A percentile compares a stretch with the other conserved stretches of the same genome.
phyloP scores from a whole-genome alignment of 2,888 invertebrate species.

The Thymelicus sylvestris region DNA sequence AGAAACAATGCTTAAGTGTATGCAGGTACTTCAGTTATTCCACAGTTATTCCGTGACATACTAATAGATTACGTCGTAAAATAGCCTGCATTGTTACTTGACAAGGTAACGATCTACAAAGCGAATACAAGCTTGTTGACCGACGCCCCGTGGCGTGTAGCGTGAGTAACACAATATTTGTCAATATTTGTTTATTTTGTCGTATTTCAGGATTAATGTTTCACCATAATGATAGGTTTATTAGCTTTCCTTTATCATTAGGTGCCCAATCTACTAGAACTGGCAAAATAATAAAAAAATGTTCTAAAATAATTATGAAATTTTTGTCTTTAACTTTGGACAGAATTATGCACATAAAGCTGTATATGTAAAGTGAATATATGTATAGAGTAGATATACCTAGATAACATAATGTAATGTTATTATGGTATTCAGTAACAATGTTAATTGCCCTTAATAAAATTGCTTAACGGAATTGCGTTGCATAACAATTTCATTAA shows the following conservation, averaged over 20 bases:
- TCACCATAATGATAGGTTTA: too few species aligned
- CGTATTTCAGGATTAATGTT: slow-evolving; percentile 11
- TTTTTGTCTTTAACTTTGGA: too few species aligned
- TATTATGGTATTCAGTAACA: not conserved
- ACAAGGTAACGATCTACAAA: slow-evolving; percentile 18
- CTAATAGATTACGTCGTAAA: slow-evolving; percentile 16
- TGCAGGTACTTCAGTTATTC: not conserved
- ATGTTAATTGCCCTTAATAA: slow-evolving; percentile 4
- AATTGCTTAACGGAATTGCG: slow-evolving; percentile 12
- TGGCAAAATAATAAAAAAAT: too few species aligned
- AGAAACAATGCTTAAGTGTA: slow-evolving; percentile 7
- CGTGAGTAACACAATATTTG: not conserved
- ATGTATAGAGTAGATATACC: too few species aligned
- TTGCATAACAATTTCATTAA: slow-evolving; percentile 21
- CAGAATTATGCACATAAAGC: too few species aligned
- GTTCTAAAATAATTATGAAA: too few species aligned
- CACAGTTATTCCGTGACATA: not conserved
- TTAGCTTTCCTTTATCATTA: too few species aligned
- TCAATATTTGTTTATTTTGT: not conserved
- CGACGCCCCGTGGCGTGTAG: slow-evolving; percentile 1
- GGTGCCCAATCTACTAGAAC: too few species aligned
- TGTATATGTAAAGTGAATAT: too few species aligned
- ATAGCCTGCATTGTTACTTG: slow-evolving; percentile 17
- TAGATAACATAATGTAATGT: not conserved
- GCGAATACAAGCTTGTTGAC: not conserved